Base-by-base conservation (phyloP, 1,140 invertebrate species). In the Euura lappo region DNA sequence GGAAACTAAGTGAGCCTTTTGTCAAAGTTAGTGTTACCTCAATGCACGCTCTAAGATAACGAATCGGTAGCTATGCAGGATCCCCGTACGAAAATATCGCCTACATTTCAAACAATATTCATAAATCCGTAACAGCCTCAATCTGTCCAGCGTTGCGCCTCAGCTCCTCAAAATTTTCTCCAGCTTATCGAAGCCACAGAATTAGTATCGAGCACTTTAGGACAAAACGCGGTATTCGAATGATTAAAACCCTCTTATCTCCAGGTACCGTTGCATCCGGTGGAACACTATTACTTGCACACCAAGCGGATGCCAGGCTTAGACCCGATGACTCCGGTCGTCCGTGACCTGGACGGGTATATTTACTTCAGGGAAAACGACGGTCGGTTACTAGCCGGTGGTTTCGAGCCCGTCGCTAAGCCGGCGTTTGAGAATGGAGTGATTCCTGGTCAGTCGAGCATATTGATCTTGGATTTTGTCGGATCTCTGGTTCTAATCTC, bases 201-300 rank as follows among this genome's bases (percentile, higher is more conserved):
- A 28, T 28, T 28, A 28, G 28, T 28, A 28, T 28, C 28, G 28
- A 28, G 28, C 28, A 28, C 28, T 28, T 28, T 28, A 28, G 28
- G 28, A 28, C 28, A 28, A 1, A 28, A 28, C 28, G 28, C 28
- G 28, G 28, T 28, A 28, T 68, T 65, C 71, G 45, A 72, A 69
- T 66, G 42, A 69, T 65, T 45, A 44, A 60, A 60, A 60, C 70
- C 64, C 71, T 47, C 8, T 73, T 70, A 71, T 13, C 70, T 44
- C 2, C 45, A 87, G 86, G 86, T 98, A 65, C 97, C 97, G 7
- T 86, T 97, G n/a, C 93, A 98, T 87, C 93, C 97, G 3, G 96
- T 95, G 75, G 96, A 98, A 86, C 96, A 98, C 88, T 96, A 96
- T 85, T 97, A 97, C 87, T 86, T 98, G 45, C 93, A 96, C 78